Percentiles rank a stretch among this genome's conserved stretches.
These are phyloP conservation scores for Patella depressa DNA, from an alignment of 2,888 invertebrate genomes.

Conservation along the genomic window DNA sequence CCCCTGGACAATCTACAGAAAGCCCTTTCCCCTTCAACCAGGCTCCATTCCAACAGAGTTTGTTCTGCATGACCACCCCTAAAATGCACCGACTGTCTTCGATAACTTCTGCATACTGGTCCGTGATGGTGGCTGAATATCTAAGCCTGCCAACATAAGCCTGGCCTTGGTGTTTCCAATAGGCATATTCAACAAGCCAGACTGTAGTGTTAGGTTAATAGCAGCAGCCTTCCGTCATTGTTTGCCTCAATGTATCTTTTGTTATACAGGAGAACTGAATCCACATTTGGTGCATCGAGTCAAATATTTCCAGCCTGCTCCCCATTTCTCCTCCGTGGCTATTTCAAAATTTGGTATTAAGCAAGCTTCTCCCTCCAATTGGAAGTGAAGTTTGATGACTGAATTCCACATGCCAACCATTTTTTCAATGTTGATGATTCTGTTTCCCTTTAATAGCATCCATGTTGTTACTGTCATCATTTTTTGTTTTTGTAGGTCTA, in stretches of 20 bases:
- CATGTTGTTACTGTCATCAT: no score
- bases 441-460: no score
- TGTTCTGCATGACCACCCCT: slow-evolving; percentile 5
- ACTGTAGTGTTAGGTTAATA: not conserved
- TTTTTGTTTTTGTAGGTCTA: no score
- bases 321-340: not conserved
- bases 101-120: not conserved
- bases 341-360: not conserved
- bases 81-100: slow-evolving; percentile 1
- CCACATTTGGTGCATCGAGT: not conserved
- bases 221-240: not conserved
- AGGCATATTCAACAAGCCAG: not conserved
- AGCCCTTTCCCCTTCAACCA: slow-evolving; percentile 24
- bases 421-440: not conserved
- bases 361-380: not conserved
- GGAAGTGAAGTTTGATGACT: not conserved
- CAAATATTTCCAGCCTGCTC: not conserved
- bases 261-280: not conserved
- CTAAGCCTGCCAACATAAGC: not conserved
- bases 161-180: not conserved
- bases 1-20: slow-evolving; percentile 22
- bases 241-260: not conserved
- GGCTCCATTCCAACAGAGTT: slow-evolving; percentile 23
- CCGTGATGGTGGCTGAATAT: not conserved
- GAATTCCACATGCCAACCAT: not conserved